These are phyloP conservation scores for Centruroides vittatus DNA, from an alignment of 1,140 invertebrate genomes.

Conservation along the genomic window DNA sequence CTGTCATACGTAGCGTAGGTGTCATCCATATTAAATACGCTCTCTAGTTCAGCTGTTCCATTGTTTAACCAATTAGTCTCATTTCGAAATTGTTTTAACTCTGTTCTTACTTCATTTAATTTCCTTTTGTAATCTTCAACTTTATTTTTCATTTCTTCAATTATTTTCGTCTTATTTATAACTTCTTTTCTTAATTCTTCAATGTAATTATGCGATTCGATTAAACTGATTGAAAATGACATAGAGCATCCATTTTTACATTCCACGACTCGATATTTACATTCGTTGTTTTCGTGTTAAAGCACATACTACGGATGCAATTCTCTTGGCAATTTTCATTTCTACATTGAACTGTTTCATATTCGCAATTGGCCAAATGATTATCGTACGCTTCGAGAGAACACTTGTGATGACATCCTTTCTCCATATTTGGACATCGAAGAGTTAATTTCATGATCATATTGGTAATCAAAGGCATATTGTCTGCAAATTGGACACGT, in stretches of 20 bases:
- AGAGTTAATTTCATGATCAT: slow-evolving; percentile 10
- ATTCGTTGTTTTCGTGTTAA: background rate
- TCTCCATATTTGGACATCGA: background rate
- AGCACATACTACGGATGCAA: background rate
- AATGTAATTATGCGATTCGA: slow-evolving; percentile 5
- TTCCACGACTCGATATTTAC: background rate
- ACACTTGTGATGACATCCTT: slow-evolving; percentile 6
- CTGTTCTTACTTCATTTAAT: too few species aligned
- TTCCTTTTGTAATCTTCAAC: too few species aligned
- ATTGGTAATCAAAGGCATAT: slow-evolving; percentile 2
- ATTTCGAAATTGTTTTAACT: too few species aligned
- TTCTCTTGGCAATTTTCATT: slow-evolving; percentile 2
- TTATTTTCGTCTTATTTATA: background rate
- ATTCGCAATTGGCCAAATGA: slow-evolving; percentile 2
- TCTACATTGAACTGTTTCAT: slow-evolving; percentile 2
- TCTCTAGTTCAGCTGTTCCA: too few species aligned
- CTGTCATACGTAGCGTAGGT: too few species aligned
- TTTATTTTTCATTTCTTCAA: background rate
- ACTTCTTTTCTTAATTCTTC: background rate
- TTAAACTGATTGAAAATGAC: background rate
- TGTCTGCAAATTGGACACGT: slow-evolving; percentile 12
- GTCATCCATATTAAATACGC: too few species aligned
- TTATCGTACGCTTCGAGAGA: background rate
- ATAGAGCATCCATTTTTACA: background rate
- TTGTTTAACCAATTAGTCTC: too few species aligned